These are phyloP conservation scores for Nymphalis polychloros DNA, from an alignment of 2,888 invertebrate species.

Conservation along the genomic window DNA sequence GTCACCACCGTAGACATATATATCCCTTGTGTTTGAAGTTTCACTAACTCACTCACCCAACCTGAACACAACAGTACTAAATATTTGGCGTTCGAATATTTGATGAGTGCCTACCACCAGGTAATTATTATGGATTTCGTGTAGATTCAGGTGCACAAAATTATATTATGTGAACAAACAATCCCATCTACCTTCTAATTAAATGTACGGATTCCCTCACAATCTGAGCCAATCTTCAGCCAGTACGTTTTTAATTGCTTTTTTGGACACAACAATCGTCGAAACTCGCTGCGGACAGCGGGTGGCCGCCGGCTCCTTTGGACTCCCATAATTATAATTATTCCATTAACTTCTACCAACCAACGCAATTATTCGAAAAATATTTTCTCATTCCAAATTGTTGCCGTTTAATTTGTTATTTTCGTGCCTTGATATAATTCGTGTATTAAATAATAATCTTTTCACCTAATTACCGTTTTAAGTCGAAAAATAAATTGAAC, in stretches of 20 bases:
- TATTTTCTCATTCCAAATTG: constrained; percentile 58
- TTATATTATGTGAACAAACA: constrained; percentile 18
- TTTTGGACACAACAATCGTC: constrained; percentile 75
- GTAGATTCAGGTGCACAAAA: constrained; percentile 10
- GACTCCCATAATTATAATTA: constrained; percentile 77
- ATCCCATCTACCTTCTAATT: constrained; percentile 22
- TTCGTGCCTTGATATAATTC: constrained; percentile 37
- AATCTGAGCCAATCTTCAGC: constrained; percentile 57
- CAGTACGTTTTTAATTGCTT: constrained; percentile 75
- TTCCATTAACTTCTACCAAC: constrained; percentile 76
- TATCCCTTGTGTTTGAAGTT: too few relatives aligned
- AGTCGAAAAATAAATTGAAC: constrained; percentile 16
- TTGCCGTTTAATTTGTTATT: constrained; percentile 48
- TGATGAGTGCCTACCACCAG: too few relatives aligned
- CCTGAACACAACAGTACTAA: too few relatives aligned
- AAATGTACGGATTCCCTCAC: constrained; percentile 54
- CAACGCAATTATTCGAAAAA: constrained; percentile 71
- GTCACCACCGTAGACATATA: too few relatives aligned
- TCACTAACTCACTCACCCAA: too few relatives aligned
- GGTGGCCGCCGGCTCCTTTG: constrained; percentile 76
- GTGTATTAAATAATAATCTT: constrained; percentile 32
- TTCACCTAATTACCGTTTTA: constrained; percentile 36
- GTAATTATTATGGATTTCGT: neutral
- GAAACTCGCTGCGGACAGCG: constrained; percentile 64
- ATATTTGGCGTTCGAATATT: too few relatives aligned